Evolutionary conservation across 2,888 invertebrate species (phyloP), one percentile per base, ranked within the genome.

Genomic region (Dynastes grantii): DNA sequence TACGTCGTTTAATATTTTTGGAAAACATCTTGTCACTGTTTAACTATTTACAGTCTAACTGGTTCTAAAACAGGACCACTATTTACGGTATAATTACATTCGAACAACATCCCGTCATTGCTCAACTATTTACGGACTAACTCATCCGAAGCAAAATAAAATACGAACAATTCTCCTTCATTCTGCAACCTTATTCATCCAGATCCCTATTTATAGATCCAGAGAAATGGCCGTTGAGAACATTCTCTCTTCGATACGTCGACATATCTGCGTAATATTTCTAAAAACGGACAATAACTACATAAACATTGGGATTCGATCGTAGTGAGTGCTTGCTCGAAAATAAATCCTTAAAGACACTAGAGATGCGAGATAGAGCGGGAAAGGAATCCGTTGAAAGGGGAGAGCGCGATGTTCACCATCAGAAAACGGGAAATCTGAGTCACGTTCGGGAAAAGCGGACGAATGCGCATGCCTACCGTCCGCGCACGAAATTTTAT

Each of bases 341-440:
- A 85, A 85, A 85, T 85, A 86, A 79, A 45, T 45, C 45, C 79
- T 76, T 81, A 77, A 81, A 83, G 84, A 83, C 85, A 85, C 86
- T 86, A 22, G 4, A 22, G 11, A 13, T n/a, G n/a, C 0, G 55
- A n/a, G 55, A n/a, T 22, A 1, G 22, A 13, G 63, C 5, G 29
- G 13, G 16, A 55, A 55, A 16, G 55, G 55, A 22, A 55, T 22
- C n/a, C 2, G 8, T 5, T 16, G 22, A n/a, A 55, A 63, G 32
- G 32, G 29, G 13, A 63, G 27, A 9, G 63, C 45, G 45, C 45
- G 45, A 45, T 11, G 63, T 63, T 29, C 63, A 55, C 11, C 45
- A 13, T 37, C 85, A 85, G 85, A 87, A 86, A 85, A 84, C 82
- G 81, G 81, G 80, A 81, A 78, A 81, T 82, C 80, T 87, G 87